Evolutionary conservation across 2,113 vertebrate species (phyloP), one percentile per base, ranked within the genome.

Genomic region (Microtus ochrogaster): DNA sequence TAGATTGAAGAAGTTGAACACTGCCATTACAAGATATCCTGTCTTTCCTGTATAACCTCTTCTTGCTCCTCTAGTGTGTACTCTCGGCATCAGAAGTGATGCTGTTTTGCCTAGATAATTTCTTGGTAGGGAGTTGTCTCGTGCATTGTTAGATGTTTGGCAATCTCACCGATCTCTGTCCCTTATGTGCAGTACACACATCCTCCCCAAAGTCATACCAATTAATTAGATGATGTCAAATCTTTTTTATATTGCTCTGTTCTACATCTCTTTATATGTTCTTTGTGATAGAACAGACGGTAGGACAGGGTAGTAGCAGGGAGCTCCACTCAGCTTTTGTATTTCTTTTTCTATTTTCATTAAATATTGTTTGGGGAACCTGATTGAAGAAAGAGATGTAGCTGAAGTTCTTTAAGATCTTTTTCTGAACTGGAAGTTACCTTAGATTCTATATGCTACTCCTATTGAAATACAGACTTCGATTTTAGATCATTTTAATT

Each of bases 1-100:
- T 76, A 47, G 65, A 36, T 82, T 82, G 73, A 87, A 96, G 82
- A 73, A 87, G 55, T 47, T 66, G 33, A 87, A 87, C 55, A 81
- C 63, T 76, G 13, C 36, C 39, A 41, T 76, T 78, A 68, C 44
- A 41, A 44, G 61, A 47, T 44, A 4, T 66, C 82, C 58, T 33
- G 39, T 41, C n/a, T 41, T 61, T 41, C 81, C 82, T 21, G 28
- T 66, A 33, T 61, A 85, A 41, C 24, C 14, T 41, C 24, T 41
- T 26, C 5, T 9, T 9, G 13, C 12, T 58, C 58, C 24, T 39
- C n/a, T 10, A 17, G n/a, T 7, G 8, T 44, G 22, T 84, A 11
- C 58, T 83, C 81, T 85, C 30, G 1, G 4, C 55, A 2, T 87
- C 47, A 91, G 76, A 86, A 52, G 41, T 52, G 58, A 49, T 26